Base-by-base conservation (phyloP, 2,888 invertebrate species). In the Ectropis crepuscularia region DNA sequence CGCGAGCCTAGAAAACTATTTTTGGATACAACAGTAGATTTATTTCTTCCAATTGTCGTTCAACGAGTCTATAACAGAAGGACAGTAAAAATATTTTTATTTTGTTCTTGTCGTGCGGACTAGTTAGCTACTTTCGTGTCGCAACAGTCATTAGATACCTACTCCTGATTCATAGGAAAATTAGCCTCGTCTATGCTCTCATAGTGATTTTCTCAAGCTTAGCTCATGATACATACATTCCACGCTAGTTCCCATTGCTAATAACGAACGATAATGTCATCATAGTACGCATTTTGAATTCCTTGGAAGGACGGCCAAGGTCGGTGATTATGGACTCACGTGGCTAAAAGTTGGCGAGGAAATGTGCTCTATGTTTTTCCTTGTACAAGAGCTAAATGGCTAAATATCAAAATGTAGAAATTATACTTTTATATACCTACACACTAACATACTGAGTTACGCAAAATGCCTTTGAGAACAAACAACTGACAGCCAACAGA, bases 221-320 rank as follows among this genome's bases (percentile, higher is more conserved):
- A 61, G 68, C 61, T 63, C 67, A 68, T 53, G 48, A 70, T 66
- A 67, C 65, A 68, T 66, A 63, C 67, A 67, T 73, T 69, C 69
- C 67, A 39, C 12, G 28, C 39, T 41, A 63, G 63, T 66, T 69
- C 61, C 64, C 61, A 68, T 70, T 68, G 66, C 54, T 68, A 70
- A 70, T 68, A 70, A 70, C 68, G 8, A 50, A 67, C 45, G 43
- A 48, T 70, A 63, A 69, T 72, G 64, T 59, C 61, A 69, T 65
- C 69, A 57, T 39, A 11, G 39, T 54, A 51, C 43, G 28, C 48
- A 47, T 59, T 64, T 64, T 51, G 28, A 51, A 64, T 57, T 64
- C 64, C 60, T 43, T 49, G 6, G 47, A 60, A 57, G 59, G 59
- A 57, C 48, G 38, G 9, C n/a, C 60, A 57, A 60, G 64, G 63